Conservation (phyloP, 2,888 invertebrate genomes). For the Polymixis flavicincta region DNA sequence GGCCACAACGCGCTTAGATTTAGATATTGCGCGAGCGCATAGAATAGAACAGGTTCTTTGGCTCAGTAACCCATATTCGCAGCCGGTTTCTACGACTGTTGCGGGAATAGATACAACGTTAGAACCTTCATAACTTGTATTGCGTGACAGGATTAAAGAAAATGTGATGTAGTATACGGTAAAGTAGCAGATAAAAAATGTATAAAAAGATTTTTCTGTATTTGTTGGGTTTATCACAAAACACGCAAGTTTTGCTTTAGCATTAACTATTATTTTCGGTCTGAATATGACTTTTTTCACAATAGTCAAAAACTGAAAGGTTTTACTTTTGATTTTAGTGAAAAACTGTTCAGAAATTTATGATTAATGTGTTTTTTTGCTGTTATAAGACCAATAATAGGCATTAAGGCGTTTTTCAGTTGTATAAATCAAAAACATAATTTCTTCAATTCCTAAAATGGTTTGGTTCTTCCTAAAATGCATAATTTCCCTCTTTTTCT, state of each 20-base stretch:
- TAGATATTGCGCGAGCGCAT: constrained; percentile 50
- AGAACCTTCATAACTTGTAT: constrained; percentile 41
- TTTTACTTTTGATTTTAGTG: background rate
- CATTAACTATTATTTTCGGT: background rate
- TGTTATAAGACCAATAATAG: no score
- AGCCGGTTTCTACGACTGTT: constrained; percentile 53
- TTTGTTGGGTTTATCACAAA: background rate
- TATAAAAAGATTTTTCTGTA: no score
- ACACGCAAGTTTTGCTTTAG: background rate
- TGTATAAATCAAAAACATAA: background rate
- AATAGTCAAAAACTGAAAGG: no score
- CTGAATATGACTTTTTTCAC: no score
- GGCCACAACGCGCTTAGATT: constrained; percentile 51
- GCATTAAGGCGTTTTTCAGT: background rate
- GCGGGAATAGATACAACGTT: constrained; percentile 40
- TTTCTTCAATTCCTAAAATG: background rate
- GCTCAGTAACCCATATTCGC: constrained; percentile 60
- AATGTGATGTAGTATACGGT: constrained; percentile 10
- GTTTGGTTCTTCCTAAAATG: background rate
- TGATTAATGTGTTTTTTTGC: background rate
- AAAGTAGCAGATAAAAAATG: background rate
- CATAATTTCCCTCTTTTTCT: background rate
- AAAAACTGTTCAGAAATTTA: background rate
- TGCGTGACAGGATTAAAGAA: constrained; percentile 5
- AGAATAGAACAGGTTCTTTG: constrained; percentile 56